Evolutionary conservation across 2,797 vertebrate species (phyloP), one percentile per base, ranked within the genome.

Genomic region (Silurus lanzhouensis): DNA sequence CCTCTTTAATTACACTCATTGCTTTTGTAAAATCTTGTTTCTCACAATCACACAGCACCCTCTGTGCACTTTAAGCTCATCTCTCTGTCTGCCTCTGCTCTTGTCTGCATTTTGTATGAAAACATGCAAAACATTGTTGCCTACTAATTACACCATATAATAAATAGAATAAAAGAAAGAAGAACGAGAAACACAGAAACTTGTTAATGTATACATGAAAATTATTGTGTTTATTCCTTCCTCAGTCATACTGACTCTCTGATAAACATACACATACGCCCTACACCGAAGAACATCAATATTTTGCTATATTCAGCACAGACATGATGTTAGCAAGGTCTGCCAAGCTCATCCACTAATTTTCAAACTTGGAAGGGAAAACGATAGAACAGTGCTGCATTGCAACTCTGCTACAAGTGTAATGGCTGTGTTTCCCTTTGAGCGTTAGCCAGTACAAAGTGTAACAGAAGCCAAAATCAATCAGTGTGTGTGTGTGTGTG

Each of bases 1-100:
- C 76, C 84, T 83, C 80, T 83, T 88, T 83, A 84, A 86, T 86
- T 86, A 85, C 87, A 87, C 88, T 84, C 83, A 74, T 81, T 77
- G 86, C 84, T 81, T 85, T 85, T 81, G 87, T 84, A 81, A 89
- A 85, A 84, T 71, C 70, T 82, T 82, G 76, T 82, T 86, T 87
- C 83, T 80, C 75, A 80, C 74, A 64, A 52, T 82, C 83, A 84
- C 76, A 74, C 74, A 79, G 78, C 60, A 86, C 82, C 48, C 77
- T 63, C 84, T 79, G 46, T 31, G 52, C 55, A 74, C 64, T 31
- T 71, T 61, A 7, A 46, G 57, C 83, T 72, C 60, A 71, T 22
- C 25, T 82, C 38, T 60, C 55, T 80, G 61, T 20, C 74, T 67
- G 25, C 57, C 58, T 88, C 81, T 88, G 81, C 66, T 85, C 63